Evolutionary conservation across 2,888 invertebrate genomes (phyloP), one percentile per base, ranked within the genome.

Genomic region (Erebia aethiops): DNA sequence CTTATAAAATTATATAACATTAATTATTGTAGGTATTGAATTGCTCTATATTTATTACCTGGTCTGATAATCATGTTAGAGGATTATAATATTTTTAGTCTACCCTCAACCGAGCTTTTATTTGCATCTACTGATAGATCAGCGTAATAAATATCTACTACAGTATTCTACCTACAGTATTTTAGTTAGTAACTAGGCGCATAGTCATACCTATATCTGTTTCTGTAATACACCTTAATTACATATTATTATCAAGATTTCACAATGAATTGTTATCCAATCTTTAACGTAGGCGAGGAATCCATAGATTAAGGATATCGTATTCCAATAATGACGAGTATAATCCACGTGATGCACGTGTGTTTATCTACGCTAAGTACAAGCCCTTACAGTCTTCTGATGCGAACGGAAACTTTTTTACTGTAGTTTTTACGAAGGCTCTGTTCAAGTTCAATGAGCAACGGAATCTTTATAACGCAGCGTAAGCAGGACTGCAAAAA

Each of bases 401-500:
- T 76, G 75, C 73, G 79, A 82, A 80, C 84, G 84, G 85, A 83
- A 81, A 78, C 80, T 79, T 84, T 86, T 84, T 84, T 82, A 78
- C 69, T 26, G 57, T 66, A 67, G 74, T 82, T 83, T 81, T 84
- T 80, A 62, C 21, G 74, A 67, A 70, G 74, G 74, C 75, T 81
- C 79, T 77, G 79, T 83, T 81, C 81, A 58, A 70, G 66, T 83
- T 82, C 79, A 81, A 78, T 83, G 82, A 79, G 73, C 84, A 84
- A 80, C 77, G 78, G 81, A 81, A 81, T 81, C 78, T 80, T 78
- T 71, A 63, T 58, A 57, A 52, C 21, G 77, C 74, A 71, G 74
- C 72, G 66, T 70, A 65, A 70, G 69, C 67, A 74, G 70, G 71
- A 69, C 67, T 64, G 63, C 57, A 72, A 63, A 74, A 70, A 74